phyloP scores from a whole-genome alignment of 2,888 invertebrate species.

The Alcis repandata region DNA sequence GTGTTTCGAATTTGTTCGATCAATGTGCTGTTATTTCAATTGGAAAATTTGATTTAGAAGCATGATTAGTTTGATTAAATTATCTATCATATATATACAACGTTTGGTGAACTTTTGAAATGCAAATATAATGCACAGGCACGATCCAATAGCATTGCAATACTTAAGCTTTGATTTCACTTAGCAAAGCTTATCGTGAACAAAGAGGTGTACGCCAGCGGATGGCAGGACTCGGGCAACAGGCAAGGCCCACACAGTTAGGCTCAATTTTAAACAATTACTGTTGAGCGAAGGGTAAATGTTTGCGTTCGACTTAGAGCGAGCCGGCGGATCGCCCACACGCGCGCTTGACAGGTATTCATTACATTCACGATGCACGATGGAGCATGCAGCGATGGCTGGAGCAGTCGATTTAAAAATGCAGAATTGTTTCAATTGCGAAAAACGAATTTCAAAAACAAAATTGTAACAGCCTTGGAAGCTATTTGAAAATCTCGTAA shows the following conservation, averaged over 20 bases:
- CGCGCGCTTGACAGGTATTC: slow-evolving; percentile 85
- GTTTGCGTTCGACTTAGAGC: slow-evolving; percentile 85
- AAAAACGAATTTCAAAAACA: neutral
- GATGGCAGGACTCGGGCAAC: slow-evolving; percentile 72
- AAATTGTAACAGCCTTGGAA: too few species aligned
- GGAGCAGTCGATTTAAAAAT: slow-evolving; percentile 41
- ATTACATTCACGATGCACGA: slow-evolving; percentile 81
- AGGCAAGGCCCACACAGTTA: slow-evolving; percentile 84
- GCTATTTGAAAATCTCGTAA: too few species aligned
- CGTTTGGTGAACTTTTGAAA: too few species aligned
- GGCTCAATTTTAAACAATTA: slow-evolving; percentile 87
- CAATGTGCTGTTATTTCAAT: slow-evolving; percentile 64
- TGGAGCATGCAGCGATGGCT: slow-evolving; percentile 56
- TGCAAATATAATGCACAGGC: neutral
- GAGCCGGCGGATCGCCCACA: slow-evolving; percentile 78
- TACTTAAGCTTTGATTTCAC: slow-evolving; percentile 52
- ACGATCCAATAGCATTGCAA: slow-evolving; percentile 3
- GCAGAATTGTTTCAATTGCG: slow-evolving; percentile 8
- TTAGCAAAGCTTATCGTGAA: slow-evolving; percentile 73
- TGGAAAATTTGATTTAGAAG: slow-evolving; percentile 56
- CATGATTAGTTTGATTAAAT: slow-evolving; percentile 2
- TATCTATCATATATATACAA: neutral
- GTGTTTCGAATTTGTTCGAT: slow-evolving; percentile 65
- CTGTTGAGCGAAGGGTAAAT: slow-evolving; percentile 85
- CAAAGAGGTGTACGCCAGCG: slow-evolving; percentile 65